phyloP scores from a whole-genome alignment of 2,797 vertebrate species.

The Macrochelys suwanniensis region DNA sequence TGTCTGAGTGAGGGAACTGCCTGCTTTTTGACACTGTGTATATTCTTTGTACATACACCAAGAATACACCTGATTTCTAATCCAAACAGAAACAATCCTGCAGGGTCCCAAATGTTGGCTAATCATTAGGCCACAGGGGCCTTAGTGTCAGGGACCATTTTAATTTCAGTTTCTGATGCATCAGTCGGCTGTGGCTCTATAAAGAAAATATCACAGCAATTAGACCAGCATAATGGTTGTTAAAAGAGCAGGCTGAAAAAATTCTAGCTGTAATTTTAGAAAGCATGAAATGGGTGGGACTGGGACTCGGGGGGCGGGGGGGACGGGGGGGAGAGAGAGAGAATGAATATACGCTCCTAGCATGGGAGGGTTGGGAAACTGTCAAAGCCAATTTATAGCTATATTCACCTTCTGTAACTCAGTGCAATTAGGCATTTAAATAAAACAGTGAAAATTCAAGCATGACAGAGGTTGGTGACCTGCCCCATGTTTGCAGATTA shows the following conservation, averaged over 20 bases:
- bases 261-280: not conserved
- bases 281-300: not conserved
- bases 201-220: not conserved
- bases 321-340: too few species aligned
- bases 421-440: rapidly evolving
- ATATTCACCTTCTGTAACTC: not conserved
- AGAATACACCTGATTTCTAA: not conserved
- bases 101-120: not conserved
- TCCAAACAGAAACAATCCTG: not conserved
- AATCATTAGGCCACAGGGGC: not conserved
- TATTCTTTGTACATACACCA: not conserved
- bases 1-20: not conserved
- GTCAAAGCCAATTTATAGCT: not conserved
- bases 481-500: rapidly evolving
- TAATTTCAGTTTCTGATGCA: not conserved
- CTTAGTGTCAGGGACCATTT: not conserved
- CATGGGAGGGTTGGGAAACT: not conserved
- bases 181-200: not conserved
- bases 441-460: rapidly evolving
- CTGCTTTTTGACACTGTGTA: too few species aligned
- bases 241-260: not conserved
- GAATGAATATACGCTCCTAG: not conserved
- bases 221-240: too few species aligned
- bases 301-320: not conserved
- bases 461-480: rapidly evolving